Base-by-base conservation (phyloP, 2,113 vertebrate genomes). In the Laterallus jamaicensis region DNA sequence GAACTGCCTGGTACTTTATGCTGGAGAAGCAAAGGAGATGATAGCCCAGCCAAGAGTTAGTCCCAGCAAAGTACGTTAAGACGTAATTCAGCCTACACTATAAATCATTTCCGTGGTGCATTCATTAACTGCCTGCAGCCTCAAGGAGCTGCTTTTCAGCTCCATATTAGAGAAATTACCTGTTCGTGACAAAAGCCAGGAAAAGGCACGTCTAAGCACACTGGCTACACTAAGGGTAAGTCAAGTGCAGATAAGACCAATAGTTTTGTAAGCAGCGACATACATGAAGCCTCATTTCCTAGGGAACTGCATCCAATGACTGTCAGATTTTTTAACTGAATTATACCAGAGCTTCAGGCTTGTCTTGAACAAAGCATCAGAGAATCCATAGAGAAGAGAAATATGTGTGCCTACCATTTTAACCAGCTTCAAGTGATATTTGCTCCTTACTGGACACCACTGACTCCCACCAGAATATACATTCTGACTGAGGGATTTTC, bases 291-390 rank as follows among this genome's bases (percentile, higher is more conserved):
- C 49, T 91, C 73, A 71, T 75, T 81, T 95, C 77, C 64, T 66
- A 35, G 13, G 28, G 75, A 93, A 90, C 15, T 86, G 63, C 63
- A 50, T 54, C 55, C 71, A 60, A n/a, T 56, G 64, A 95, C 77
- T 86, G 59, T 55, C 92, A 90, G 55, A 78, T 77, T 92, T 93
- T 83, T 78, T 81, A 92, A 95, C 47, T 0, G 7, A 94, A 95
- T 96, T 83, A 88, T 25, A 88, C 6, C 80, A 93, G 67, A 96
- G 86, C 91, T 91, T 91, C 58, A 71, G 69, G 73, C 52, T 81
- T 88, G 64, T 70, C 82, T 95, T 81, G 67, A 55, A 88, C 14
- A 73, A 37, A 87, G 44, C 74, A 69, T 22, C 50, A 60, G 55
- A 70, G 52, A 94, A 93, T 47, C 12, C 76, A 62, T 18, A 56